These are phyloP conservation scores for Ptychoptera contaminata DNA, from an alignment of 2,888 invertebrate genomes.

Conservation along the genomic window DNA sequence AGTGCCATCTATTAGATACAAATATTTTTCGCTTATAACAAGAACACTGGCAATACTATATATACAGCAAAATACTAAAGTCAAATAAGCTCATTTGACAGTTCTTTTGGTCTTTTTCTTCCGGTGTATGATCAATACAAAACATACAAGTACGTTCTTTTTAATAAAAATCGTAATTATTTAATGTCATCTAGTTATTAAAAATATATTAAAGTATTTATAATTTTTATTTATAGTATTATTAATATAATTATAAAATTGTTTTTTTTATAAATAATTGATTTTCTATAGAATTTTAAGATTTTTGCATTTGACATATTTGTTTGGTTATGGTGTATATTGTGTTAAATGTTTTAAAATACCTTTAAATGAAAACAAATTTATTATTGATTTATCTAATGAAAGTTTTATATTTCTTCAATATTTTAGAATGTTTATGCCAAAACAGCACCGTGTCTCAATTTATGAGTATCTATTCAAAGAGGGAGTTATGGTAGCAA, in stretches of 20 bases:
- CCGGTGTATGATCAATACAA: conserved; percentile 26
- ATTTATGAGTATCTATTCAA: conserved; percentile 98
- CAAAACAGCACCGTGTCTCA: conserved; percentile 89
- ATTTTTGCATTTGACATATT: no score
- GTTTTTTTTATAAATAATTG: no score
- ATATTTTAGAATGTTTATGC: conserved; percentile 97
- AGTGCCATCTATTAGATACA: no score
- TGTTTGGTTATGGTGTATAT: neutral
- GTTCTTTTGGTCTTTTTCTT: conserved; percentile 21
- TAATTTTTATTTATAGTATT: no score
- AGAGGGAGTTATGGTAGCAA: conserved; percentile 98
- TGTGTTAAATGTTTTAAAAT: no score
- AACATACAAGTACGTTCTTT: conserved; percentile 27
- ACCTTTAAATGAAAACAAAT: neutral
- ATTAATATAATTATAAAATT: no score
- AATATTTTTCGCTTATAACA: no score
- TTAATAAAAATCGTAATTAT: conserved; percentile 17
- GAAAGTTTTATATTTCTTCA: conserved; percentile 11
- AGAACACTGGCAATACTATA: no score
- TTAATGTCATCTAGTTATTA: conserved; percentile 14
- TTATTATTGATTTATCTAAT: neutral
- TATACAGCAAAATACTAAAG: no score
- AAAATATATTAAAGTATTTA: no score
- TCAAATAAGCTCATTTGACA: no score
- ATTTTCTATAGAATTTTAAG: no score